phyloP scores from a whole-genome alignment of 2,888 invertebrate species.

The Aricia artaxerxes region DNA sequence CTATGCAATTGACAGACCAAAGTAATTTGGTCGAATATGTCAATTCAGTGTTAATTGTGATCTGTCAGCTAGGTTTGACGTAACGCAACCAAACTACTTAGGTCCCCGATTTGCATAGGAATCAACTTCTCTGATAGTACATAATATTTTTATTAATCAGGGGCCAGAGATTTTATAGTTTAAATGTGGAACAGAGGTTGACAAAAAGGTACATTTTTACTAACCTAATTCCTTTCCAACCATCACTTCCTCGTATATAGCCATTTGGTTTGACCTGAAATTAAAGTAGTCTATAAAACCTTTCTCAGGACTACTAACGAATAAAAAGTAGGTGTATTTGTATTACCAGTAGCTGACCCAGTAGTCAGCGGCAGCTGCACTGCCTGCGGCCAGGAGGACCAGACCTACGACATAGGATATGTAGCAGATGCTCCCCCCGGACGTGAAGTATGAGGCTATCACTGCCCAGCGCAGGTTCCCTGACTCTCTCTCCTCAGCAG shows the following conservation, averaged over 20 bases:
- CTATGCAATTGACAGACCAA: too few relatives aligned
- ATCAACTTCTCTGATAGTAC: too few relatives aligned
- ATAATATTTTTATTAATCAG: too few relatives aligned
- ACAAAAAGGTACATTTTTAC: slow-evolving; percentile 33
- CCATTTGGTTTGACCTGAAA: slow-evolving; percentile 71
- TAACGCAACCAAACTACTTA: too few relatives aligned
- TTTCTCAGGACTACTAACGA: neutral
- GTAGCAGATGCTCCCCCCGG: slow-evolving; percentile 62
- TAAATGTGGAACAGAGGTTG: neutral
- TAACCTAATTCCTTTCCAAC: slow-evolving; percentile 56
- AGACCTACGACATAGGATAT: slow-evolving; percentile 54
- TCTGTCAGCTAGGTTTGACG: too few relatives aligned
- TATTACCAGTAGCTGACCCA: slow-evolving; percentile 85
- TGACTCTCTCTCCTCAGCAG: slow-evolving; percentile 64
- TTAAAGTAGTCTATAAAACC: slow-evolving; percentile 33
- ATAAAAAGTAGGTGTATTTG: neutral
- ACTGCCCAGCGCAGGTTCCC: slow-evolving; percentile 69
- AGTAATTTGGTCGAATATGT: too few relatives aligned
- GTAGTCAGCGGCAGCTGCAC: slow-evolving; percentile 84
- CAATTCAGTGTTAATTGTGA: too few relatives aligned
- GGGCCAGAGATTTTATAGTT: neutral
- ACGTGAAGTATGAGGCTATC: slow-evolving; percentile 60
- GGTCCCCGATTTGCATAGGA: too few relatives aligned
- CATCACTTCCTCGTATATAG: slow-evolving; percentile 56
- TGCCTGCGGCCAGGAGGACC: slow-evolving; percentile 75